Evolutionary conservation across 2,797 vertebrate species (phyloP).

Genomic region (Sebastiscus albofasciatus): DNA sequence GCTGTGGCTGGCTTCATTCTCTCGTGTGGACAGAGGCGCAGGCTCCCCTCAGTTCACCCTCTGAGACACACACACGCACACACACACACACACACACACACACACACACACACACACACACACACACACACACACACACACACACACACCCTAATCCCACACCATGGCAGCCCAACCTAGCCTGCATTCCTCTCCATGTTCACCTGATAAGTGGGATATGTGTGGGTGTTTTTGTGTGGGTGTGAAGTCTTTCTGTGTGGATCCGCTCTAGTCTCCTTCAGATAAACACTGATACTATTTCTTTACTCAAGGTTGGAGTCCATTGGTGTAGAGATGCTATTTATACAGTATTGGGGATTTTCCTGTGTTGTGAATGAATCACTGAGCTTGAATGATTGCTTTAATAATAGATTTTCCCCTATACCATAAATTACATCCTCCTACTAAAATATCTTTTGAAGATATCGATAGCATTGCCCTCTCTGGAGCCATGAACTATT

Average conservation of each 20-base stretch:
- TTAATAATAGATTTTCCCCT: not conserved
- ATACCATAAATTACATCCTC: not conserved
- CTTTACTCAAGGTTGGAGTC: not conserved
- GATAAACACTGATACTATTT: not conserved
- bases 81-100: conserved; percentile 4
- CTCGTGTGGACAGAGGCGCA: conserved; percentile 3
- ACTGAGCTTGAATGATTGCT: not conserved
- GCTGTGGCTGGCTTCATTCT: conserved; percentile 12
- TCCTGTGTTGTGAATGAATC: not conserved
- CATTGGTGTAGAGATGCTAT: not conserved
- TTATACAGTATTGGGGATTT: not conserved
- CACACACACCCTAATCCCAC: conserved; percentile 3
- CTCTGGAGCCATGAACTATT: conserved; percentile 15
- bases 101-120: conserved; percentile 4
- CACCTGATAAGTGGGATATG: conserved; percentile 26
- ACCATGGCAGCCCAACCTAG: not conserved
- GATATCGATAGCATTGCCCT: not conserved
- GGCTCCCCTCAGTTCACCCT: conserved; percentile 12
- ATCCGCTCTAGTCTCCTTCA: not conserved
- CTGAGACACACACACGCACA: not conserved
- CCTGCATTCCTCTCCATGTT: conserved; percentile 35
- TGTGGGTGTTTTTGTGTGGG: not conserved
- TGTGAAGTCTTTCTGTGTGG: not conserved
- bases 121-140: conserved; percentile 5
- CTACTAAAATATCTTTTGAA: not conserved